Conservation (phyloP, 2,113 vertebrate species). For the Nothoprocta perdicaria region DNA sequence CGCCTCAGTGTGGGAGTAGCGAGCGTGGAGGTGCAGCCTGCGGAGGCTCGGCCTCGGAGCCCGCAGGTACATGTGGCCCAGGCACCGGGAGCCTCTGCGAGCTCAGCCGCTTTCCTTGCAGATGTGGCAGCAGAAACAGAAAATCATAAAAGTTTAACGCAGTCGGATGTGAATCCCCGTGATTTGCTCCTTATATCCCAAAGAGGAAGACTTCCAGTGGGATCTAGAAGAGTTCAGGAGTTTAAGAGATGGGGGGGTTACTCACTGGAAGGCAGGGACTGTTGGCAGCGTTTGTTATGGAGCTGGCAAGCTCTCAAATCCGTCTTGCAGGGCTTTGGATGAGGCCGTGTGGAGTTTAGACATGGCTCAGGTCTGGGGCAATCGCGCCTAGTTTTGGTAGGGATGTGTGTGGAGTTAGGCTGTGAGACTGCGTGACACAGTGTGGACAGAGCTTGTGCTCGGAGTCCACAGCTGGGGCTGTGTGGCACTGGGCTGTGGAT, state of each 20-base stretch:
- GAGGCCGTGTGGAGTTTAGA: background rate
- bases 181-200: background rate
- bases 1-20: accelerated
- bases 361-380: too few relatives aligned
- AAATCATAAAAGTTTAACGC: background rate
- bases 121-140: background rate
- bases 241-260: background rate
- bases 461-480: background rate
- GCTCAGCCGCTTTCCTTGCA: background rate
- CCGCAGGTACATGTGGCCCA: background rate
- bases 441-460: background rate
- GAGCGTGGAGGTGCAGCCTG: background rate
- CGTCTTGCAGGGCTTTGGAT: background rate
- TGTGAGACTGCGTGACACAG: background rate
- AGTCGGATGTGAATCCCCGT: background rate
- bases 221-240: background rate
- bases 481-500: background rate
- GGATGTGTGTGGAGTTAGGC: background rate
- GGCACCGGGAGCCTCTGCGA: background rate
- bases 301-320: background rate
- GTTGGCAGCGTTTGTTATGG: background rate
- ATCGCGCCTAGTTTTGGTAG: background rate
- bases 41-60: background rate
- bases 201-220: background rate
- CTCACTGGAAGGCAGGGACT: background rate